phyloP scores from a whole-genome alignment of 64 coral and sea anemone genomes.

The Hydrozoanthus tunicans region DNA sequence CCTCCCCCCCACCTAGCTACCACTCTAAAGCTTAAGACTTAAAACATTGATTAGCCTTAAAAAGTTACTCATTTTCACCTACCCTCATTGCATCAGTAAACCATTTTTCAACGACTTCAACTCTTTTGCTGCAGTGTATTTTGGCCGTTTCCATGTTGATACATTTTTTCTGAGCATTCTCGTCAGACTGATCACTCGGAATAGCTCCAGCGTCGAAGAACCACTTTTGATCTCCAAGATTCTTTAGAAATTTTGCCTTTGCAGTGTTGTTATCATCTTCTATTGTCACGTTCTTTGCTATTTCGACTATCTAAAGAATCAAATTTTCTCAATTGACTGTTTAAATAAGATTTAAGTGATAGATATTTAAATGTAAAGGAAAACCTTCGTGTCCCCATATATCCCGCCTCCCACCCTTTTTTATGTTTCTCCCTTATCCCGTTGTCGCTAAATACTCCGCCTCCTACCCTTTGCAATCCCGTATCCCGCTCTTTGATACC shows the following conservation, averaged over 20 bases:
- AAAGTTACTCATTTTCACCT: not conserved
- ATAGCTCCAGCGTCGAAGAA: conserved; percentile 36
- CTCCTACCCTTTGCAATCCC: too few relatives aligned
- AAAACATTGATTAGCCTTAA: too few relatives aligned
- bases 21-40: too few relatives aligned
- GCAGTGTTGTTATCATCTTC: conserved; percentile 57
- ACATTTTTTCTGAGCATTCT: conserved; percentile 47
- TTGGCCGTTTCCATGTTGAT: conserved; percentile 47
- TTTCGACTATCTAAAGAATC: not conserved
- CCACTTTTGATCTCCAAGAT: conserved; percentile 47
- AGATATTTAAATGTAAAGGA: not conserved
- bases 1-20: too few relatives aligned
- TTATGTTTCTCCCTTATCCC: too few relatives aligned
- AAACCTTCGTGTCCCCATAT: too few relatives aligned
- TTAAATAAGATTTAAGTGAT: not conserved
- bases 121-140: conserved; percentile 61
- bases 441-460: too few relatives aligned
- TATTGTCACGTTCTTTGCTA: not conserved
- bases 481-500: too few relatives aligned
- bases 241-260: conserved; percentile 36
- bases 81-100: conserved; percentile 61
- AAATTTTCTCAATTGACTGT: not conserved
- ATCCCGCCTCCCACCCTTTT: too few relatives aligned
- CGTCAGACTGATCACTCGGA: conserved; percentile 41
- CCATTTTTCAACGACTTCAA: conserved; percentile 65